Evolutionary conservation across 2,113 vertebrate genomes (phyloP).

Genomic region (Guaruba guarouba): DNA sequence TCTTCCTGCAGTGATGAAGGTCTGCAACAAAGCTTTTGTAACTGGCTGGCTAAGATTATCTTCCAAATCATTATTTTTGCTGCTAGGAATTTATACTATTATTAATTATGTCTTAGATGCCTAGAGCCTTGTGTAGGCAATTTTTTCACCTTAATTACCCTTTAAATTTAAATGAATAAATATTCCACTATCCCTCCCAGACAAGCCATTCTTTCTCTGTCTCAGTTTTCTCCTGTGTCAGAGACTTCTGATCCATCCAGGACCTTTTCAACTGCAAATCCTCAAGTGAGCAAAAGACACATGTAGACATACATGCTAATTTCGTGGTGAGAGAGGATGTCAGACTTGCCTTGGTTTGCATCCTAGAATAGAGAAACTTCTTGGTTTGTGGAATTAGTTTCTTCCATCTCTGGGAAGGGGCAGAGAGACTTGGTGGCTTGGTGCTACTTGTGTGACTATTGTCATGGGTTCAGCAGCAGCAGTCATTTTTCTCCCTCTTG

Average conservation of each 20-base stretch:
- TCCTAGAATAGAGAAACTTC: background rate
- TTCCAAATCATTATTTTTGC: background rate
- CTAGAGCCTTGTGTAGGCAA: background rate
- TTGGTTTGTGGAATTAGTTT: background rate
- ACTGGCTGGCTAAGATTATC: background rate
- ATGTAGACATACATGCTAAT: fast-evolving
- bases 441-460: background rate
- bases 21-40: background rate
- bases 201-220: background rate
- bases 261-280: background rate
- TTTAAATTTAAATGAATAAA: background rate
- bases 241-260: too few species aligned
- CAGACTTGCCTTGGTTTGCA: background rate
- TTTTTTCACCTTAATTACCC: background rate
- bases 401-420: background rate
- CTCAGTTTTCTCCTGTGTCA: background rate
- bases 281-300: background rate
- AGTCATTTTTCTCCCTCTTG: too few species aligned
- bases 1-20: background rate
- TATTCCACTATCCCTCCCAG: background rate
- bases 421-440: background rate
- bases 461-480: too few species aligned
- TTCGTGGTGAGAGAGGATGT: background rate
- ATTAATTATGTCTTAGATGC: background rate
- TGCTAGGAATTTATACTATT: background rate